phyloP scores from a whole-genome alignment of 2,888 invertebrate genomes.

The Lasioglossum oenotherae region DNA sequence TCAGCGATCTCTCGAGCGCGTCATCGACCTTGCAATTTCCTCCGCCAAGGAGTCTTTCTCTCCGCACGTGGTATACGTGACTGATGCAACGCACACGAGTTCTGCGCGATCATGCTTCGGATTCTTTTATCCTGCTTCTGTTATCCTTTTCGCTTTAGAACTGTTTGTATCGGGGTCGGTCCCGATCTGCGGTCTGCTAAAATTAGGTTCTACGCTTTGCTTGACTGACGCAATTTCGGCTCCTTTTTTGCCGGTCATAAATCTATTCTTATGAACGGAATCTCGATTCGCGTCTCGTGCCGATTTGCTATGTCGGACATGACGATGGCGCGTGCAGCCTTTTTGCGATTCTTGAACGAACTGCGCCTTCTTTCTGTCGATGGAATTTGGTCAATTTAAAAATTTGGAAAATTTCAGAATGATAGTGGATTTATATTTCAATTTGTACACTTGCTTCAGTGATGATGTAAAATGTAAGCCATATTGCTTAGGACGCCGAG shows the following conservation, averaged over 20 bases:
- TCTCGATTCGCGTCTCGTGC: background rate
- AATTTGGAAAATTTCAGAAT: background rate
- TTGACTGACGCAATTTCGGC: conserved; percentile 49
- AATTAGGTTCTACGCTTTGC: conserved; percentile 38
- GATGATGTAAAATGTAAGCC: background rate
- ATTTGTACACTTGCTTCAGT: background rate
- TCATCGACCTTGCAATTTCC: conserved; percentile 17
- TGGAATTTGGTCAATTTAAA: too few relatives aligned
- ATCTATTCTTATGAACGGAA: conserved; percentile 28
- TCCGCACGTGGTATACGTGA: conserved; percentile 60
- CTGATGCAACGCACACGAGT: conserved; percentile 60
- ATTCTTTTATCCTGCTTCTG: conserved; percentile 1
- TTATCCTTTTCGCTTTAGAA: background rate
- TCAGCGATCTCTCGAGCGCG: conserved; percentile 14
- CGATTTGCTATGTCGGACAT: background rate
- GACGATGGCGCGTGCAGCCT: background rate
- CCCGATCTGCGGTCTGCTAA: conserved; percentile 17
- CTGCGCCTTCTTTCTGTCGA: background rate
- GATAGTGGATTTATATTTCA: too few relatives aligned
- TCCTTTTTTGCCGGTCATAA: conserved; percentile 15
- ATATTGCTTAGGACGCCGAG: background rate
- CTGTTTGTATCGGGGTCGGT: background rate
- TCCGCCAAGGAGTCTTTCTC: conserved; percentile 17
- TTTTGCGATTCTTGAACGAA: background rate
- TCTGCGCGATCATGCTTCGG: conserved; percentile 14